These are phyloP conservation scores for Leptatherina wallacei DNA, from an alignment of 2,797 vertebrate genomes.

Conservation along the genomic window DNA sequence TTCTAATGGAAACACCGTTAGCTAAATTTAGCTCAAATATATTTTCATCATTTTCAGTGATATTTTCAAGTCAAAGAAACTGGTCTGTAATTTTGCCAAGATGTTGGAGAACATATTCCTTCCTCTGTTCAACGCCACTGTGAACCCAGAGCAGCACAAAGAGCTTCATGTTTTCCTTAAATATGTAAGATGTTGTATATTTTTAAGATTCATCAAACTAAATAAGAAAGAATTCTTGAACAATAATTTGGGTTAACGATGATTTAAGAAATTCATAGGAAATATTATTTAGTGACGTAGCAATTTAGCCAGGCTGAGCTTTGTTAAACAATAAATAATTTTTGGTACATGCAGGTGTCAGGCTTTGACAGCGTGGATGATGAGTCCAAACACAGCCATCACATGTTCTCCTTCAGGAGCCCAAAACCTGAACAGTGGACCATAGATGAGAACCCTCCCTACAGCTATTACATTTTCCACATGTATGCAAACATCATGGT, in stretches of 20 bases:
- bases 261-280: neutral
- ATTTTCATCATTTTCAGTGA: conserved; percentile 84
- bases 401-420: conserved; percentile 97
- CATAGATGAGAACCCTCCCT: conserved; percentile 91
- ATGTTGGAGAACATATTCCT: conserved; percentile 97
- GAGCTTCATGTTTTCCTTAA: conserved; percentile 94
- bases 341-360: conserved; percentile 84
- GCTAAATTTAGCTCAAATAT: neutral
- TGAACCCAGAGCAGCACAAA: conserved; percentile 91
- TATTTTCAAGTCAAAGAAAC: conserved; percentile 93
- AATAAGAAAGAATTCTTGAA: neutral
- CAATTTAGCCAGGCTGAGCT: neutral
- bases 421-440: conserved; percentile 94
- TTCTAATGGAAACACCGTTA: neutral
- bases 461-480: conserved; percentile 97
- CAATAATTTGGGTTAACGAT: neutral
- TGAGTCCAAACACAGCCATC: conserved; percentile 96
- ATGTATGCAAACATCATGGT: conserved; percentile 99
- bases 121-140: conserved; percentile 93
- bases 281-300: neutral
- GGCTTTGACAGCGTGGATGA: conserved; percentile 99
- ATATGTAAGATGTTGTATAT: conserved; percentile 84
- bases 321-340: neutral
- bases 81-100: conserved; percentile 91
- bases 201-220: neutral